Evolutionary conservation across 2,888 invertebrate genomes (phyloP), one percentile per base, ranked within the genome.

Genomic region (Ischnura elegans): DNA sequence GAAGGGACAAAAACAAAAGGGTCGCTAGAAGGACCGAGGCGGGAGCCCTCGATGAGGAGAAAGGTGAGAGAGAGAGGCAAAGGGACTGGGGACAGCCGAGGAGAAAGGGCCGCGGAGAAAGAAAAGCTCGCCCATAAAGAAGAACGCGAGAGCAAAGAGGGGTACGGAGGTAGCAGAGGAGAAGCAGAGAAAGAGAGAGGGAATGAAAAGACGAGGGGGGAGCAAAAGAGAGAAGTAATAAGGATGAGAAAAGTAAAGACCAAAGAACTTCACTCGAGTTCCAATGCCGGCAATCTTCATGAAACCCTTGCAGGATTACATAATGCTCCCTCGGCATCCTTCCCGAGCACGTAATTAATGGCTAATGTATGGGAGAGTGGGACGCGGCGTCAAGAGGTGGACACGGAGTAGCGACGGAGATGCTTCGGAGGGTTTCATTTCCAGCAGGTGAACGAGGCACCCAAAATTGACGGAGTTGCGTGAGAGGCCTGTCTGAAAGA

Each of bases 291-390:
- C 86, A 86, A 61, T 90, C 61, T 90, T 61, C 42, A 90, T 66
- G 45, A 90, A 90, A 66, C 90, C 43, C 43, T 66, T 43, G 42
- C 43, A 43, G 43, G 43, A 90, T 61, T 43, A 51, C 61, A 42
- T 90, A 90, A 90, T 90, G 61, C 90, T 43, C 51, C 87, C 76
- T 76, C 55, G 51, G 46, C 87, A 61, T 43, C 87, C 76, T 61
- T 29, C n/a, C 47, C 25, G 43, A 43, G 55, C 61, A 43, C 61
- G 61, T 90, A 61, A 90, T 90, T 90, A 66, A 61, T 25, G 90
- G 25, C 66, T 61, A 43, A 42, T 61, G 61, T n/a, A 51, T 45
- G 21, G 25, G 61, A 1, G 55, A 25, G 45, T 25, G 45, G 46
- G 46, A 21, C 16, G 43, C 0, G 85, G 36, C 8, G 21, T 16